Evolutionary conservation across 2,797 vertebrate species (phyloP).

Genomic region (Amblyraja radiata): DNA sequence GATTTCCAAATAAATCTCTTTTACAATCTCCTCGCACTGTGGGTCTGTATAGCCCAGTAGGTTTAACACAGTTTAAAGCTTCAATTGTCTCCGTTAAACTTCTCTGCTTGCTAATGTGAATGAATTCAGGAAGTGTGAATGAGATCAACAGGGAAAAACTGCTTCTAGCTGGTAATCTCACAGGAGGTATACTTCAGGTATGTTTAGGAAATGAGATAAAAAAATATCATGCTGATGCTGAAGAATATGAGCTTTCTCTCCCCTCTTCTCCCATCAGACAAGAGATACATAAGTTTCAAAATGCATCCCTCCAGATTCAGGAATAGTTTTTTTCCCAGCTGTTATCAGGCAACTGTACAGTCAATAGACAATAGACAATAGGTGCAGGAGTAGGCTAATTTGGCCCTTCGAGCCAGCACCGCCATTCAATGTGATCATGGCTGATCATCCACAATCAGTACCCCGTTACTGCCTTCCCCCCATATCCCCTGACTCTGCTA

Average conservation of each 20-base stretch:
- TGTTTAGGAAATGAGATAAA: background rate
- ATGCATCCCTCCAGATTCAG: no score
- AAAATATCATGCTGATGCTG: background rate
- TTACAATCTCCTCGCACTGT: background rate
- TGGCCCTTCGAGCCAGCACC: no score
- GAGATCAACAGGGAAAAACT: background rate
- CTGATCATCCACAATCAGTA: no score
- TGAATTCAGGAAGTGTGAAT: background rate
- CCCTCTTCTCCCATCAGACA: no score
- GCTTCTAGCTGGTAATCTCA: background rate
- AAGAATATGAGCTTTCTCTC: background rate
- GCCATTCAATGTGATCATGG: no score
- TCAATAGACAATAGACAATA: no score
- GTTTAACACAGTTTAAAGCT: background rate
- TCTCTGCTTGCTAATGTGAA: background rate
- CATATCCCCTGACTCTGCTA: no score
- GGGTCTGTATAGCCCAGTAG: background rate
- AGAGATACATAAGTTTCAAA: no score
- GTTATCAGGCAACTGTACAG: no score
- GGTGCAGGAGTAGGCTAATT: no score
- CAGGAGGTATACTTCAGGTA: background rate
- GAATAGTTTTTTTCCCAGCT: no score
- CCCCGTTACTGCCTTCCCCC: no score
- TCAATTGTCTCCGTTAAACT: background rate
- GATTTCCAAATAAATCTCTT: background rate